phyloP scores from a whole-genome alignment of 2,113 vertebrate genomes.

The Alosa alosa region DNA sequence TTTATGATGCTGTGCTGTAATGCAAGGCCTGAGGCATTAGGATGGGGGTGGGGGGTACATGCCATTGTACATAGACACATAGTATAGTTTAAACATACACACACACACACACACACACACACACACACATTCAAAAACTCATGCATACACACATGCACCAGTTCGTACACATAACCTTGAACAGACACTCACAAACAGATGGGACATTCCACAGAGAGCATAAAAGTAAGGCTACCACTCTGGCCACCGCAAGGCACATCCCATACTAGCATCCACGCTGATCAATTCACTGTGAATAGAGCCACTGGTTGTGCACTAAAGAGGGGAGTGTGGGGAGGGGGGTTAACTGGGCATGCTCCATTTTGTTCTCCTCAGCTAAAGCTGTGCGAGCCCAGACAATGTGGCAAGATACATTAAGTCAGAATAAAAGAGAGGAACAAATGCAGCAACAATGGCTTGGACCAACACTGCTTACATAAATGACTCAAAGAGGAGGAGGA shows the following conservation, averaged over 20 bases:
- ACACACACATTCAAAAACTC: background rate
- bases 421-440: background rate
- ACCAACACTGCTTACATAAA: background rate
- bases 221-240: background rate
- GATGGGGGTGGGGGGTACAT: background rate
- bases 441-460: background rate
- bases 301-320: conserved; percentile 51
- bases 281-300: conserved; percentile 61
- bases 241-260: conserved; percentile 53
- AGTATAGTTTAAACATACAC: background rate
- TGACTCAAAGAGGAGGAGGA: background rate
- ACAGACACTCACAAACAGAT: conserved; percentile 51
- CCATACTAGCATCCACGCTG: conserved; percentile 32
- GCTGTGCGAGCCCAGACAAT: conserved; percentile 61
- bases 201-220: conserved; percentile 21
- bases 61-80: background rate
- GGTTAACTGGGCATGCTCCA: conserved; percentile 57
- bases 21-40: background rate
- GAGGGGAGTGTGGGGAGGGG: conserved; percentile 35
- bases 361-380: conserved; percentile 59
- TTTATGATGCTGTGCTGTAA: background rate
- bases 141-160: background rate
- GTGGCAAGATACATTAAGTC: conserved; percentile 20
- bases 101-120: background rate
- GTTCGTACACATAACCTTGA: conserved; percentile 32